Conservation (phyloP, 1,140 invertebrate genomes). For the Drosophila rhopaloa region DNA sequence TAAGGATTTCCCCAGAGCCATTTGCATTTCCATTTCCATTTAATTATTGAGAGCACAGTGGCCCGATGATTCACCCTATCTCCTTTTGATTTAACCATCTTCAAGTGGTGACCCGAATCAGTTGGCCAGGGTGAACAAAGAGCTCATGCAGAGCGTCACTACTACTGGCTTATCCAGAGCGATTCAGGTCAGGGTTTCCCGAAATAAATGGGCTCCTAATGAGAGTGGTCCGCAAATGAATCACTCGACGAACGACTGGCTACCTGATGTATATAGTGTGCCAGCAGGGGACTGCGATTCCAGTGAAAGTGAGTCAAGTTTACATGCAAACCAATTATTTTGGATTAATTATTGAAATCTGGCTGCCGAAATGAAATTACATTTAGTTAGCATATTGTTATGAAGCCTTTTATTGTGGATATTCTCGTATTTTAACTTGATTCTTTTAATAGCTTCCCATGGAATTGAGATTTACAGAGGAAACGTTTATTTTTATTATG, state of each 20-base stretch:
- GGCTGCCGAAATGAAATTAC: not conserved
- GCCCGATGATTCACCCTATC: slow-evolving; percentile 12
- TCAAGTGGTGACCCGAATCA: slow-evolving; percentile 2
- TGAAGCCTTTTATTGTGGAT: no score
- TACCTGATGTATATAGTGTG: not conserved
- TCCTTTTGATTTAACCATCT: not conserved
- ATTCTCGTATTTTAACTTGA: no score
- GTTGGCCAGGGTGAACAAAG: slow-evolving; percentile 8
- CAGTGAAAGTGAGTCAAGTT: slow-evolving; percentile 11
- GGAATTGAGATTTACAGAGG: not conserved
- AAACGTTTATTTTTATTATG: no score
- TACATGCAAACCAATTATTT: not conserved
- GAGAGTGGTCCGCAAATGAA: slow-evolving; percentile 15
- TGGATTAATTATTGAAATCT: slow-evolving; percentile 1
- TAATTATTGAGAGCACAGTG: slow-evolving; percentile 19
- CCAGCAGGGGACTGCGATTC: not conserved
- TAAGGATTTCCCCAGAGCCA: not conserved
- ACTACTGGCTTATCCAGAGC: slow-evolving; percentile 26
- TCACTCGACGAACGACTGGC: not conserved
- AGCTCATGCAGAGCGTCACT: slow-evolving; percentile 1
- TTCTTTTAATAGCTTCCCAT: no score
- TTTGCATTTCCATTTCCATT: slow-evolving; percentile 24
- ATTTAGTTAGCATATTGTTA: no score
- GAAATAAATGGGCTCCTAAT: slow-evolving; percentile 36
- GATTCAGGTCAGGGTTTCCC: slow-evolving; percentile 38